Evolutionary conservation across 1,140 invertebrate species (phyloP).

Genomic region (Uloborus diversus): DNA sequence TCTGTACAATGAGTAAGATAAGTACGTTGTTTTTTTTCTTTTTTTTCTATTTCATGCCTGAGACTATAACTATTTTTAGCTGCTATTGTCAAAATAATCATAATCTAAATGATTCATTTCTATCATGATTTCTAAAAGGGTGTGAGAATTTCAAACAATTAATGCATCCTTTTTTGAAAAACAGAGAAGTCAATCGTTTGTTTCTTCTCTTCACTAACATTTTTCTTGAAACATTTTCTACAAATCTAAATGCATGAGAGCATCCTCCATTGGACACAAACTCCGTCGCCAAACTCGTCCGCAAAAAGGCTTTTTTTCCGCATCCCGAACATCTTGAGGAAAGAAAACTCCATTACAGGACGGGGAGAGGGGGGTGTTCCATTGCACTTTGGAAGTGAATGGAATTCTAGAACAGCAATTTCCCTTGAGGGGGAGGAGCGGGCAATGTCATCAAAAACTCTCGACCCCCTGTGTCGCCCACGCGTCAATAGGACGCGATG

Average conservation of each 20-base stretch:
- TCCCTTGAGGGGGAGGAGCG: slow-evolving; percentile 41
- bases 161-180: no score
- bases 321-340: background rate
- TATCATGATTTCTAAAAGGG: no score
- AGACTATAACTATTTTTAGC: no score
- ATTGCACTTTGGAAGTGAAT: slow-evolving; percentile 48
- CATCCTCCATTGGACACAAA: background rate
- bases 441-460: slow-evolving; percentile 43
- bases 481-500: slow-evolving; percentile 42
- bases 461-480: slow-evolving; percentile 5
- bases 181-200: no score
- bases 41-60: no score
- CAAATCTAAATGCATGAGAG: slow-evolving; percentile 1
- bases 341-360: slow-evolving; percentile 33
- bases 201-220: no score
- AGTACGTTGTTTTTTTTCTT: no score
- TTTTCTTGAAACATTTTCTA: background rate
- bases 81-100: no score
- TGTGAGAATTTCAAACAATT: no score
- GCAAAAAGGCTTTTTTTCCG: background rate
- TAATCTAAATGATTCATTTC: no score
- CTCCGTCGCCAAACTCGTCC: background rate
- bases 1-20: no score
- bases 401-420: slow-evolving; percentile 53
- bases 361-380: slow-evolving; percentile 19